A percentile compares a stretch with the other conserved stretches of the same genome.
These are phyloP conservation scores for Chlorodrepanis virens DNA, from an alignment of 2,113 vertebrate genomes.

Conservation along the genomic window DNA sequence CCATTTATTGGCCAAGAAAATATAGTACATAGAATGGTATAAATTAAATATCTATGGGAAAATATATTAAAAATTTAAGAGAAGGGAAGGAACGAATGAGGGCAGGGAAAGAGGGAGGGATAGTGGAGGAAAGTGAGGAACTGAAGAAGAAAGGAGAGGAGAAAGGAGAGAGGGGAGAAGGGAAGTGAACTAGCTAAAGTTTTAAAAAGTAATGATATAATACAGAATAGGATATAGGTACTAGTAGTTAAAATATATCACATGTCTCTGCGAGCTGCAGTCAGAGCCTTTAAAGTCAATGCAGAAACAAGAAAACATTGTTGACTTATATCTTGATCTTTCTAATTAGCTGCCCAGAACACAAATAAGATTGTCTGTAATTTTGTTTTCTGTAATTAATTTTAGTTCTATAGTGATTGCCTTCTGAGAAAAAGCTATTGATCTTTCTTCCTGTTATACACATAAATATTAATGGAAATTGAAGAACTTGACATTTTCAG, in stretches of 20 bases:
- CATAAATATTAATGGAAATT: neutral
- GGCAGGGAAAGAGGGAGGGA: neutral
- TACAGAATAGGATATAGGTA: neutral
- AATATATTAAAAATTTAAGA: neutral
- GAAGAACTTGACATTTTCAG: neutral
- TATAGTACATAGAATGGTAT: neutral
- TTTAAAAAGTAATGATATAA: neutral
- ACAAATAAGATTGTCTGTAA: neutral
- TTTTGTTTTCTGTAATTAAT: neutral
- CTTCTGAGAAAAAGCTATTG: neutral
- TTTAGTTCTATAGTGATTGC: neutral
- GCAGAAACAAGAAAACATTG: neutral
- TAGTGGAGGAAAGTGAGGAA: neutral
- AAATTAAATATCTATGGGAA: neutral
- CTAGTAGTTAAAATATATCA: neutral
- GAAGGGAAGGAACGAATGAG: neutral
- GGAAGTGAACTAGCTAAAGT: neutral
- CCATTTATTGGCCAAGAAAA: neutral
- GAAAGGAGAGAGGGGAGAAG: neutral
- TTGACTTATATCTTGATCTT: neutral
- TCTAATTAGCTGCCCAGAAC: neutral
- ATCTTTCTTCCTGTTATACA: neutral
- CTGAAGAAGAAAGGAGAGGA: neutral
- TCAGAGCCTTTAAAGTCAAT: neutral
- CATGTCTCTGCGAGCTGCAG: neutral